These are phyloP conservation scores for Lasioglossum calceatum DNA, from an alignment of 2,888 invertebrate species.

Conservation along the genomic window DNA sequence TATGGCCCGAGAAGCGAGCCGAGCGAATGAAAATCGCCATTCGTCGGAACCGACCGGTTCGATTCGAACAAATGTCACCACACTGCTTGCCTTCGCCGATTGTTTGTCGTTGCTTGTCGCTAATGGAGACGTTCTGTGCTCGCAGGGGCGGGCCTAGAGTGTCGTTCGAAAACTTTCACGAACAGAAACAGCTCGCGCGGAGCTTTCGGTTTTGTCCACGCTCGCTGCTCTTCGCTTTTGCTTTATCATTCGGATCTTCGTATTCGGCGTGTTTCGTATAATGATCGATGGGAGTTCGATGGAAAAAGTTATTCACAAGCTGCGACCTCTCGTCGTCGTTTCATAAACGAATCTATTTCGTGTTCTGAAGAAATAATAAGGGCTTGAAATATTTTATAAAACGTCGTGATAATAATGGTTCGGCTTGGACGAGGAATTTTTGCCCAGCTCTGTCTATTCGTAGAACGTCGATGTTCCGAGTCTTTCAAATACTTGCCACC, in stretches of 20 bases:
- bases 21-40: constrained; percentile 26
- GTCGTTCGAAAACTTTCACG: background rate
- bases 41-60: constrained; percentile 30
- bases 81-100: constrained; percentile 84
- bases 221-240: background rate
- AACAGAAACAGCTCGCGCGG: background rate
- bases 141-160: background rate
- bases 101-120: constrained; percentile 82
- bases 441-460: background rate
- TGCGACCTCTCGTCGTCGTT: background rate
- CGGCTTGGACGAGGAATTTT: background rate
- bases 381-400: background rate
- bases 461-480: background rate
- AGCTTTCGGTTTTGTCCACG: background rate
- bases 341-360: background rate
- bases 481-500: background rate
- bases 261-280: background rate
- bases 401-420: background rate
- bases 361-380: background rate
- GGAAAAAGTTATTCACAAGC: background rate
- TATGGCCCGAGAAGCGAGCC: constrained; percentile 18
- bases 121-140: constrained; percentile 36
- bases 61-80: constrained; percentile 71
- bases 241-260: background rate
- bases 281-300: background rate